Evolutionary conservation across 1,140 invertebrate species (phyloP).

Genomic region (Drosophila jambulina): DNA sequence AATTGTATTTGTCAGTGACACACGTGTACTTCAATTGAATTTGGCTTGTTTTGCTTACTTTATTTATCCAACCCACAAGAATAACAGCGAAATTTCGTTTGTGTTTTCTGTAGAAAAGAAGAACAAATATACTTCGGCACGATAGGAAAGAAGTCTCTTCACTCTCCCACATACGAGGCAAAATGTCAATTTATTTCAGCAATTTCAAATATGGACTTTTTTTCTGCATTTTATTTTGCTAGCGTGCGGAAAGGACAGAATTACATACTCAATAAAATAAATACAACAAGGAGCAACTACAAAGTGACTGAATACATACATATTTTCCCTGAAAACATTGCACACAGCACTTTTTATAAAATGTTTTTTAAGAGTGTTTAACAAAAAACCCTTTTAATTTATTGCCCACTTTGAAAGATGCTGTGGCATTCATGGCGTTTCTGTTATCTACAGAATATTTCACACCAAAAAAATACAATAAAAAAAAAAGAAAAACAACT

Average conservation of each 20-base stretch:
- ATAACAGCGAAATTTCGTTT: constrained; percentile 33
- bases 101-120: constrained; percentile 15
- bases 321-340: constrained; percentile 7
- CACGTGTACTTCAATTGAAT: constrained; percentile 39
- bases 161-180: constrained; percentile 15
- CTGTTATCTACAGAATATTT: constrained; percentile 6
- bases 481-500: background rate
- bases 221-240: constrained; percentile 12
- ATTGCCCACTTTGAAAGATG: constrained; percentile 42
- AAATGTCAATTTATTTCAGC: constrained; percentile 59
- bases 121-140: constrained; percentile 25
- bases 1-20: constrained; percentile 25
- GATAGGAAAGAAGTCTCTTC: constrained; percentile 5
- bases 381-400: constrained; percentile 45
- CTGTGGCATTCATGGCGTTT: constrained; percentile 16
- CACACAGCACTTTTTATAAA: constrained; percentile 35
- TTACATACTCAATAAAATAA: constrained; percentile 43
- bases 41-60: constrained; percentile 42
- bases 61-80: constrained; percentile 30
- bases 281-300: constrained; percentile 11
- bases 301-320: constrained; percentile 2
- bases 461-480: background rate
- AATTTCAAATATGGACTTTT: constrained; percentile 28
- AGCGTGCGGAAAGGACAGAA: constrained; percentile 9
- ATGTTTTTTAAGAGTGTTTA: constrained; percentile 37